Conservation (phyloP, 2,797 vertebrate species). For the Chelon labrosus region DNA sequence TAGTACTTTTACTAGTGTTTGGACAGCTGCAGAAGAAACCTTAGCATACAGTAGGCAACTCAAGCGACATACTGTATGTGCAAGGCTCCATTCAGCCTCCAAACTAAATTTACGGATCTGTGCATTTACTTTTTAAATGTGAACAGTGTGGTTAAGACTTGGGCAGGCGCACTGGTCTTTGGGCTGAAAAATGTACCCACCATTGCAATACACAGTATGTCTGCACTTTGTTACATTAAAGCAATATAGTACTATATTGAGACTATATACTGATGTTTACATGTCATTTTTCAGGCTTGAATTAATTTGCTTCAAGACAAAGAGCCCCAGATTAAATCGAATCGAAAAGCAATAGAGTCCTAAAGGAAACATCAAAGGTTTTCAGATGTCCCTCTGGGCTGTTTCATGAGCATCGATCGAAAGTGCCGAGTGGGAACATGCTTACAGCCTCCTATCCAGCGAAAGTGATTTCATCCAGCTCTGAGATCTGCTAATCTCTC, state of each 20-base stretch:
- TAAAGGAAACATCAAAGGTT: constrained; percentile 72
- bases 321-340: constrained; percentile 56
- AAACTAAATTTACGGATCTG: background rate
- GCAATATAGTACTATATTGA: constrained; percentile 11
- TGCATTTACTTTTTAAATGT: constrained; percentile 18
- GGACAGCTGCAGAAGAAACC: constrained; percentile 34
- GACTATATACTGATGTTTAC: constrained; percentile 49
- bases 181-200: background rate
- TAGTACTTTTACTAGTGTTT: constrained; percentile 65
- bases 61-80: constrained; percentile 16
- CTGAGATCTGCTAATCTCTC: constrained; percentile 61
- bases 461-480: constrained; percentile 48
- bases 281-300: constrained; percentile 29
- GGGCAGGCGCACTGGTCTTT: background rate
- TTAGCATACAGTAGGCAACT: constrained; percentile 20
- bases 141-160: background rate
- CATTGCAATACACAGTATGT: background rate
- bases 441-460: constrained; percentile 50
- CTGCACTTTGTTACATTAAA: constrained; percentile 14
- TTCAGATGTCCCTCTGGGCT: constrained; percentile 65
- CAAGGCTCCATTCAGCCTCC: background rate
- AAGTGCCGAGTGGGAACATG: constrained; percentile 61
- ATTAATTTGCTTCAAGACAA: constrained; percentile 64
- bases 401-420: constrained; percentile 65
- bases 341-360: constrained; percentile 62